These are phyloP conservation scores for Pelagia noctiluca DNA, from an alignment of 30 jellyfish, hydroid and myxozoan species.

Conservation along the genomic window DNA sequence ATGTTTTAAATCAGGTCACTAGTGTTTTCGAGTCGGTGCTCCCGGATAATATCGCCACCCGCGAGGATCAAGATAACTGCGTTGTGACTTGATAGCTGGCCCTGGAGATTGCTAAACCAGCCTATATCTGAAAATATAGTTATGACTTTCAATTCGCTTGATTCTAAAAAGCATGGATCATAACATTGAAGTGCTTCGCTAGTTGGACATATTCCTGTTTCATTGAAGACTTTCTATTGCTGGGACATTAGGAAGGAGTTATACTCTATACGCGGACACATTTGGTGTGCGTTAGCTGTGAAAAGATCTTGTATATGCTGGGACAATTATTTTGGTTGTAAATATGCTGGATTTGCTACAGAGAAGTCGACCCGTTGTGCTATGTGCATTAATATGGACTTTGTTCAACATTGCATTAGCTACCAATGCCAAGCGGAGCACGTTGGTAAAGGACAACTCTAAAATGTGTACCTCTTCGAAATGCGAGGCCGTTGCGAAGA, in stretches of 20 bases:
- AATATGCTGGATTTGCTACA: not conserved
- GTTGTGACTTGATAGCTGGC: not conserved
- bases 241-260: too few relatives aligned
- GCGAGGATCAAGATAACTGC: conserved; percentile 19
- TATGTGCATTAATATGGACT: not conserved
- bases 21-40: not conserved
- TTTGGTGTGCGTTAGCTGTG: too few relatives aligned
- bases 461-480: conserved; percentile 53
- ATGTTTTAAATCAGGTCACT: not conserved
- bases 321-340: too few relatives aligned
- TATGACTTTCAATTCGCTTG: too few relatives aligned
- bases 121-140: too few relatives aligned
- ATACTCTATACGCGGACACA: too few relatives aligned
- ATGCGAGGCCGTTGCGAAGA: conserved; percentile 73
- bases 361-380: not conserved
- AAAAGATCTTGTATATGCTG: too few relatives aligned
- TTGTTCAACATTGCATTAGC: conserved; percentile 3
- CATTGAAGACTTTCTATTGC: too few relatives aligned
- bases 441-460: conserved; percentile 43
- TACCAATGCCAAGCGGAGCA: conserved; percentile 50
- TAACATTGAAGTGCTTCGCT: too few relatives aligned
- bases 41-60: conserved; percentile 36
- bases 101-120: not conserved
- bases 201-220: too few relatives aligned
- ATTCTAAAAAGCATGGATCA: too few relatives aligned